Conservation (phyloP, 1,140 invertebrate species). For the Acromyrmex echinatior region DNA sequence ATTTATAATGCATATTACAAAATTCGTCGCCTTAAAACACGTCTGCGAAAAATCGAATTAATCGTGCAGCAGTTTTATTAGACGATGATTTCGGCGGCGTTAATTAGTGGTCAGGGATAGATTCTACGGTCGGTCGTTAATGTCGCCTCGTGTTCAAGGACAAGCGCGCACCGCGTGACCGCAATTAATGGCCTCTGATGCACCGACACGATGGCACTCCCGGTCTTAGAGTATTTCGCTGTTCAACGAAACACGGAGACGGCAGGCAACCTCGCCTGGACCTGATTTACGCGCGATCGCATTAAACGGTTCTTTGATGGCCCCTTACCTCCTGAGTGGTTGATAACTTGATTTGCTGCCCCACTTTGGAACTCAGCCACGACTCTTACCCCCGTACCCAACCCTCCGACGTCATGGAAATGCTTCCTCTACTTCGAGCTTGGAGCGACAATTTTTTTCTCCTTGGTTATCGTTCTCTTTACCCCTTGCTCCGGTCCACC, state of each 20-base stretch:
- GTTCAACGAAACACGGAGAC: constrained; percentile 70
- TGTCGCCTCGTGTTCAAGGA: constrained; percentile 68
- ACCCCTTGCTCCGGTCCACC: background rate
- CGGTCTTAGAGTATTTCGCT: constrained; percentile 74
- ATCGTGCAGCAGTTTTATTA: constrained; percentile 9
- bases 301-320: constrained; percentile 80
- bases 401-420: background rate
- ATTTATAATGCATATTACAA: background rate
- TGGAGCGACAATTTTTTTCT: constrained; percentile 25
- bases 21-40: background rate
- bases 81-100: constrained; percentile 18
- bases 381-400: constrained; percentile 56
- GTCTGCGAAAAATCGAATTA: background rate
- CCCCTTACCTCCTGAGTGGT: constrained; percentile 79
- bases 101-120: constrained; percentile 47
- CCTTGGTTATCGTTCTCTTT: background rate
- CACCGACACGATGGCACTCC: constrained; percentile 43
- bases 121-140: constrained; percentile 60
- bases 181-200: constrained; percentile 74
- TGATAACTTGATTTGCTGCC: constrained; percentile 80
- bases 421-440: constrained; percentile 14
- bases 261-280: constrained; percentile 57
- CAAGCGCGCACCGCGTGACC: constrained; percentile 64
- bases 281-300: constrained; percentile 76
- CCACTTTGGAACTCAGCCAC: constrained; percentile 79